Evolutionary conservation across 2,797 vertebrate species (phyloP).

Genomic region (Poeciliopsis paucimaculata): DNA sequence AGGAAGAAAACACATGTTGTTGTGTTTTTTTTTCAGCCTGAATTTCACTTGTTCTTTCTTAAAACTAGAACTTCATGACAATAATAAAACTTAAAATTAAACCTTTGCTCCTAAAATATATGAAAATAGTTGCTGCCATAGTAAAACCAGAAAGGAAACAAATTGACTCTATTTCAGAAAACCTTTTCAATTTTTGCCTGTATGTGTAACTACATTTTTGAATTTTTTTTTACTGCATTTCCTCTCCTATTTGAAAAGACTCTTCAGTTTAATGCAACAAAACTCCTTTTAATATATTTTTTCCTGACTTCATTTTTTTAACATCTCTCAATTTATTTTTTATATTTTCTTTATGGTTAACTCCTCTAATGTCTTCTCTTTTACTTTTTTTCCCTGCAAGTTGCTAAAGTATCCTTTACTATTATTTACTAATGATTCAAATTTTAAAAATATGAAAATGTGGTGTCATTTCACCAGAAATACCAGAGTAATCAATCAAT

Average conservation of each 20-base stretch:
- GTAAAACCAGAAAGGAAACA: neutral
- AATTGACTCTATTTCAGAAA: neutral
- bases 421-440: neutral
- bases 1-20: neutral
- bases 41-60: neutral
- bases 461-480: neutral
- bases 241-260: neutral
- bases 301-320: neutral
- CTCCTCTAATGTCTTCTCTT: neutral
- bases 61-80: neutral
- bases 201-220: neutral
- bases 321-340: neutral
- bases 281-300: neutral
- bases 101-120: neutral
- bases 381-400: neutral
- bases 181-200: neutral
- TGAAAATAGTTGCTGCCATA: neutral
- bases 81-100: neutral
- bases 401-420: neutral
- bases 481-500: neutral
- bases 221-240: neutral
- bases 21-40: neutral
- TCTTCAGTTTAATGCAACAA: neutral
- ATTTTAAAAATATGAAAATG: neutral
- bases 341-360: neutral